Evolutionary conservation across 2,797 vertebrate species (phyloP).

Genomic region (Natrix natrix): DNA sequence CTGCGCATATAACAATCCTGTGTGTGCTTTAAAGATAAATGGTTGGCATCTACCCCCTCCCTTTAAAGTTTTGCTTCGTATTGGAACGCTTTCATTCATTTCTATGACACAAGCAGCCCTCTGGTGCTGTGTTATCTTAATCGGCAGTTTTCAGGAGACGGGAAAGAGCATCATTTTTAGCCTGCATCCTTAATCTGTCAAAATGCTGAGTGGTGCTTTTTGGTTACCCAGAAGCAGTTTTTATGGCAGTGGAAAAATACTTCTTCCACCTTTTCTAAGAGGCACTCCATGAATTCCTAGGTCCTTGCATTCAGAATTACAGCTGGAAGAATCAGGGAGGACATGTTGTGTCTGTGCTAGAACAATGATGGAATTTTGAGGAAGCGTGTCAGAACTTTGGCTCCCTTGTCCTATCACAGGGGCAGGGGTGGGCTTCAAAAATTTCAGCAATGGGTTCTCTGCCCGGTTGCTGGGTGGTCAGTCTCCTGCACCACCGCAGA

Average conservation of each 20-base stretch:
- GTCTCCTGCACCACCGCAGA: no score
- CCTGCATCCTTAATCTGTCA: slow-evolving; percentile 27
- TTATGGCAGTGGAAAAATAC: neutral
- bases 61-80: neutral
- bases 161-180: neutral
- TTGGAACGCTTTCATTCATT: neutral
- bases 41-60: neutral
- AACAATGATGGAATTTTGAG: neutral
- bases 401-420: neutral
- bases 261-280: neutral
- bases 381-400: neutral
- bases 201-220: neutral
- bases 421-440: no score
- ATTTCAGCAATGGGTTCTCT: no score
- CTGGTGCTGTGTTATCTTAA: neutral
- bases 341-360: neutral
- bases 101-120: neutral
- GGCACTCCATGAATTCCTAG: neutral
- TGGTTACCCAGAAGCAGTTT: neutral
- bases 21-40: neutral
- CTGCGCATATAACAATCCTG: neutral
- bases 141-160: neutral
- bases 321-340: neutral
- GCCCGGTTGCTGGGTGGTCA: no score
- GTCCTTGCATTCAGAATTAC: neutral